These are phyloP conservation scores for Hydrozoanthus tunicans DNA, from an alignment of 64 coral and sea anemone species.

Conservation along the genomic window DNA sequence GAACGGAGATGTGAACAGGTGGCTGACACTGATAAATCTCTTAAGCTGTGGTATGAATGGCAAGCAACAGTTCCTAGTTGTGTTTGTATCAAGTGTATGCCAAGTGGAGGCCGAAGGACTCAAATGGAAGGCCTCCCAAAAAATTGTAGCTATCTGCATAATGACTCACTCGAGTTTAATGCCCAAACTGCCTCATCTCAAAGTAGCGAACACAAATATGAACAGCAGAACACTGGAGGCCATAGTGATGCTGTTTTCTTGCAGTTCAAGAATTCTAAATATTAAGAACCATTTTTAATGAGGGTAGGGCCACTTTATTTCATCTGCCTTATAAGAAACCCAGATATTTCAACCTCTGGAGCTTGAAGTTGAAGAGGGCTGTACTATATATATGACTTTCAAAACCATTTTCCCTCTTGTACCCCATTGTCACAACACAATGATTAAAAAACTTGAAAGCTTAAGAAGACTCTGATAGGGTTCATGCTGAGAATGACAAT, in stretches of 20 bases:
- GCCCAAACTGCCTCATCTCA: background rate
- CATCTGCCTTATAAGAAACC: too few species aligned
- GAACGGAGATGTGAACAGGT: constrained; percentile 33
- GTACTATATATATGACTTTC: too few species aligned
- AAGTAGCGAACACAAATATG: background rate
- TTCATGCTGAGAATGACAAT: too few species aligned
- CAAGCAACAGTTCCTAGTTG: constrained; percentile 28
- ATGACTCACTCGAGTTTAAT: background rate
- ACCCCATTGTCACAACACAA: too few species aligned
- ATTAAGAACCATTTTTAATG: too few species aligned
- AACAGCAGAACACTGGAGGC: constrained; percentile 9
- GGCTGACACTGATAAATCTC: background rate
- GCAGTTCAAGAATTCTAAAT: background rate
- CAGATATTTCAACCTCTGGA: too few species aligned
- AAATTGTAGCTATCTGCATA: background rate
- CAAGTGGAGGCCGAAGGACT: background rate
- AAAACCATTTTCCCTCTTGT: too few species aligned
- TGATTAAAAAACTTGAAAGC: too few species aligned
- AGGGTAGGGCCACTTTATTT: too few species aligned
- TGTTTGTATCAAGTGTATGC: background rate
- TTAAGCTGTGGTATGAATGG: constrained; percentile 73
- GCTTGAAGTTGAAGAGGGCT: too few species aligned
- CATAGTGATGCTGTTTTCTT: constrained; percentile 25
- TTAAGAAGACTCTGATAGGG: too few species aligned
- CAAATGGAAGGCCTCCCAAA: background rate